Evolutionary conservation across 2,888 invertebrate species (phyloP), one percentile per base, ranked within the genome.

Genomic region (Clusia tigrina): DNA sequence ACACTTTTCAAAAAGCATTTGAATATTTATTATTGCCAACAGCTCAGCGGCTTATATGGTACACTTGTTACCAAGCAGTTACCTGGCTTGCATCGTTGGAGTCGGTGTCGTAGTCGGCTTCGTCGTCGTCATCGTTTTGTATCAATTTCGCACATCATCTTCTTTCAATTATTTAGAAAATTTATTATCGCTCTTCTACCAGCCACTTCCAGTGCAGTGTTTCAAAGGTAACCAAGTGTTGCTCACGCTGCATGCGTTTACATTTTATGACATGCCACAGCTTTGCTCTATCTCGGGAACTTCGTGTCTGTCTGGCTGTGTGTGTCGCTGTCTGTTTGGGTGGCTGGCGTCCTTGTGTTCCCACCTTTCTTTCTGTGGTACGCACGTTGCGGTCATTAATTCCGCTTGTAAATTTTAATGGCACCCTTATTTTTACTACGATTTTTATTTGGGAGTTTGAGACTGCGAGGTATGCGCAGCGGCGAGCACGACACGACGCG

Each of bases 131-230:
- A n/a, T n/a, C n/a, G n/a, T n/a, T n/a, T 32, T 12, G 42, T 53
- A 53, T 59, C 53, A 38, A 37, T 24, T 60, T 60, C 48, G 26
- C 54, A 55, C 56, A 23, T 48, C 20, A 18, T 48, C 6, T 12
- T 32, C 22, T 15, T 18, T 38, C 51, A 37, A 56, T 52, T 48
- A 55, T 55, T 42, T 61, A 42, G n/a, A 17, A 25, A 56, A 56
- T 61, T 61, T 61, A 61, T 61, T 38, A n/a, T n/a, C n/a, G n/a
- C n/a, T n/a, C n/a, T n/a, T n/a, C n/a, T n/a, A n/a, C n/a, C n/a
- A n/a, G 51, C 24, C 60, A 55, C 56, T 56, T 60, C 18, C 55
- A 61, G 56, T 48, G 26, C 56, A 61, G 51, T n/a, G n/a, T 61
- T 61, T 51, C 26, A 20, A 22, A 20, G 22, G 23, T 48, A 18